phyloP scores from a whole-genome alignment of 2,797 vertebrate species.

The Orestias chungarensis region DNA sequence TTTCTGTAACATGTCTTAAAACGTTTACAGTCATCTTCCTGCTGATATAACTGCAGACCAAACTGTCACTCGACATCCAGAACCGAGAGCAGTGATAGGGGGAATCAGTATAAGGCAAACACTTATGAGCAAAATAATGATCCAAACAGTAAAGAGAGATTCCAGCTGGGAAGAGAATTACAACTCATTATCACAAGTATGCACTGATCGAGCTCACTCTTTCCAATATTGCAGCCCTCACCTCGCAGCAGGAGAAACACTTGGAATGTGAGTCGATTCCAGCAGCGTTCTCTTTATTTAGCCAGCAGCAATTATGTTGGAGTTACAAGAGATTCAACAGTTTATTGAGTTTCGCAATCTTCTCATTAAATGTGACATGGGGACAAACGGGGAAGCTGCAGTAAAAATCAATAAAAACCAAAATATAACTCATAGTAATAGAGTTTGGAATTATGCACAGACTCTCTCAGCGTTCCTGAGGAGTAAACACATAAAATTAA shows the following conservation, averaged over 20 bases:
- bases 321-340: slow-evolving; percentile 45
- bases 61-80: slow-evolving; percentile 46
- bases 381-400: slow-evolving; percentile 26
- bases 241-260: slow-evolving; percentile 65
- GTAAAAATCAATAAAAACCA: slow-evolving; percentile 34
- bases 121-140: slow-evolving; percentile 66
- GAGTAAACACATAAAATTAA: not conserved
- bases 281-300: slow-evolving; percentile 52
- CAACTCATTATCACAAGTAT: slow-evolving; percentile 52
- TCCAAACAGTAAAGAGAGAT: slow-evolving; percentile 51
- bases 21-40: slow-evolving; percentile 21
- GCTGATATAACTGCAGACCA: slow-evolving; percentile 26
- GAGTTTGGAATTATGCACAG: not conserved
- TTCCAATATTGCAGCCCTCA: slow-evolving; percentile 58
- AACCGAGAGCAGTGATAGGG: slow-evolving; percentile 35
- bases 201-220: slow-evolving; percentile 48
- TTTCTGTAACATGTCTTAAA: slow-evolving; percentile 23
- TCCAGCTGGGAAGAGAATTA: slow-evolving; percentile 66
- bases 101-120: slow-evolving; percentile 57
- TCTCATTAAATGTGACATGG: slow-evolving; percentile 50
- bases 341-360: slow-evolving; percentile 49
- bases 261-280: slow-evolving; percentile 59
- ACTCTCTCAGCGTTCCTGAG: slow-evolving; percentile 3
- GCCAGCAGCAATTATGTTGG: slow-evolving; percentile 47
- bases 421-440: slow-evolving; percentile 12